Evolutionary conservation across 2,113 vertebrate genomes (phyloP).

Genomic region (Brachypodius melanocephalos): DNA sequence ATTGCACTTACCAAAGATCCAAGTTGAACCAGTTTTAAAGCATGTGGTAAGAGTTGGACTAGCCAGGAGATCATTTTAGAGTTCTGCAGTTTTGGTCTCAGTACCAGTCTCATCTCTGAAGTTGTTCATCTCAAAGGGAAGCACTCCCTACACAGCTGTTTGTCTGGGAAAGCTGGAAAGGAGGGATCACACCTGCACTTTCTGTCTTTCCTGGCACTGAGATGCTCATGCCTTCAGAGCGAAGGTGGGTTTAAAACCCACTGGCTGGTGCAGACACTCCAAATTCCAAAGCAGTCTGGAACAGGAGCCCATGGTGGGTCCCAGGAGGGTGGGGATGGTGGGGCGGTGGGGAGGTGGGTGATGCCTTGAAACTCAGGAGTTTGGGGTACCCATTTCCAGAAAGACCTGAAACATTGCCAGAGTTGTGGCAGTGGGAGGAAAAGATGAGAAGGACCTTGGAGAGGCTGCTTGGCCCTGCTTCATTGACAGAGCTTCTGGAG

Average conservation of each 20-base stretch:
- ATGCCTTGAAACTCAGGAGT: neutral
- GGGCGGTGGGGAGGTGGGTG: neutral
- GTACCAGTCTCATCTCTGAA: neutral
- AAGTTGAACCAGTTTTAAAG: neutral
- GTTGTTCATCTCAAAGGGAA: neutral
- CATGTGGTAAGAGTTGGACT: neutral
- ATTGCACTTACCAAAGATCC: neutral
- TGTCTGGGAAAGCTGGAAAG: neutral
- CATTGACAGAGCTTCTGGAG: neutral
- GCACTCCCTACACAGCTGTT: neutral
- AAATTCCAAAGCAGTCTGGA: neutral
- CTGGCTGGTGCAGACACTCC: neutral
- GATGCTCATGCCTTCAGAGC: neutral
- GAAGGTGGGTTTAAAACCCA: neutral
- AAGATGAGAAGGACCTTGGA: neutral
- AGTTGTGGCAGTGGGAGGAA: neutral
- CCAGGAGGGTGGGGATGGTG: neutral
- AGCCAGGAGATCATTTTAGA: neutral
- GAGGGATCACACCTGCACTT: neutral
- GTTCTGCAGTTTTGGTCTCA: neutral
- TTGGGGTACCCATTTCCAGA: neutral
- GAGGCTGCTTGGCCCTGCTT: neutral
- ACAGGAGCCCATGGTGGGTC: neutral
- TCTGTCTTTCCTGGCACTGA: neutral
- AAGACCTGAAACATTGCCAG: neutral